These are phyloP conservation scores for Gasterosteus nipponicus DNA, from an alignment of 2,113 vertebrate species.

Conservation along the genomic window DNA sequence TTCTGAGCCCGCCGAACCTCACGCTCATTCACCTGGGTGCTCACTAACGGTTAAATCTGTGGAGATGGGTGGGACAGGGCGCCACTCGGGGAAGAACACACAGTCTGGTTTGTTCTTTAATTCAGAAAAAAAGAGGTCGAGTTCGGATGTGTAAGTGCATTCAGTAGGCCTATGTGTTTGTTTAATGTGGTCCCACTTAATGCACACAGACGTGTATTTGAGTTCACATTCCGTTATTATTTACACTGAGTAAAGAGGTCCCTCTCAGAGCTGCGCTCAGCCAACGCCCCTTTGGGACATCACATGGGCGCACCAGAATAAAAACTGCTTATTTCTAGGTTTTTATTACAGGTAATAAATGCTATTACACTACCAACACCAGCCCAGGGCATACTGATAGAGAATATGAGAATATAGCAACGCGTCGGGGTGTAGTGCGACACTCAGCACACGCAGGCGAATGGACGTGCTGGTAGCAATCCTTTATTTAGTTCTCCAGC, in stretches of 20 bases:
- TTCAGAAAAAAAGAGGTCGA: background rate
- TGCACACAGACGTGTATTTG: constrained; percentile 52
- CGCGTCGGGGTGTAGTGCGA: background rate
- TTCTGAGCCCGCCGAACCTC: constrained; percentile 27
- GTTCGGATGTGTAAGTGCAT: background rate
- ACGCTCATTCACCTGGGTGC: constrained; percentile 24
- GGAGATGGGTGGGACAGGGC: background rate
- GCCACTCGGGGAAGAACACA: background rate
- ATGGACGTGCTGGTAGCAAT: too few species aligned
- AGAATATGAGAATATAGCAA: background rate
- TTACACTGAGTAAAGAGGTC: constrained; percentile 56
- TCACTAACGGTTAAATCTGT: constrained; percentile 15
- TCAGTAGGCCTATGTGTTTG: constrained; percentile 8
- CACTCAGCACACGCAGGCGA: too few species aligned
- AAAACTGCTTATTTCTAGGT: background rate
- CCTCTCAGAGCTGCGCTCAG: constrained; percentile 17
- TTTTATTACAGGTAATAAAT: background rate
- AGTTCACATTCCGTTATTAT: constrained; percentile 67
- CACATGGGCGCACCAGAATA: background rate
- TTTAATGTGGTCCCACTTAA: constrained; percentile 34
- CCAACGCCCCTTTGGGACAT: constrained; percentile 5
- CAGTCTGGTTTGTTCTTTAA: background rate
- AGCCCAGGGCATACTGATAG: background rate
- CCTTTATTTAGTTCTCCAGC: too few species aligned
- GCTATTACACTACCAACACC: background rate